Evolutionary conservation across 2,113 vertebrate genomes (phyloP).

Genomic region (Acanthisitta chloris): DNA sequence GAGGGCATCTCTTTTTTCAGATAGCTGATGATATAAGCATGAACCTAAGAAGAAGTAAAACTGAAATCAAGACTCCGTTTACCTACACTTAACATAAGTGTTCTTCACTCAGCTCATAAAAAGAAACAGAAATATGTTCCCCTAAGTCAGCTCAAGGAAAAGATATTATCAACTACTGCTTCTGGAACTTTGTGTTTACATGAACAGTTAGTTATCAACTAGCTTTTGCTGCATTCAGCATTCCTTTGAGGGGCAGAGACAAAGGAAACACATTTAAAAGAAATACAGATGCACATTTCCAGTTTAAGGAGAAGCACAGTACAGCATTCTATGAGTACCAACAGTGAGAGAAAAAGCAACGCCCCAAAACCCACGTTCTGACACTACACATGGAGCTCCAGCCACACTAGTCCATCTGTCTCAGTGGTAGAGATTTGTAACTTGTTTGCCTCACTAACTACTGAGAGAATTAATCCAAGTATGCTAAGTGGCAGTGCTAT

Average conservation of each 20-base stretch:
- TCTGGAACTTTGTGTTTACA: not conserved
- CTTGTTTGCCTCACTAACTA: not conserved
- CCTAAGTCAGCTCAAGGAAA: not conserved
- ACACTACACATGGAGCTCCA: not conserved
- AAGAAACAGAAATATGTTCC: not conserved
- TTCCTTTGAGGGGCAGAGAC: not conserved
- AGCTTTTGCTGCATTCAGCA: not conserved
- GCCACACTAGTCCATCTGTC: not conserved
- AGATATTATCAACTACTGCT: not conserved
- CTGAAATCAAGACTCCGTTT: not conserved
- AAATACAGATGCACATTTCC: not conserved
- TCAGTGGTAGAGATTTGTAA: not conserved
- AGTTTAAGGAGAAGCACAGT: not conserved
- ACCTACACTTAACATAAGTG: not conserved
- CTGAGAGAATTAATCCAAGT: not conserved
- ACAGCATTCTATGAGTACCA: not conserved
- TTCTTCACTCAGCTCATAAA: not conserved
- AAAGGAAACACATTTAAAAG: not conserved
- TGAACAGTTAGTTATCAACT: not conserved
- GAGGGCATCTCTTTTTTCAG: slow-evolving; percentile 97
- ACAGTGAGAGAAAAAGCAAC: not conserved
- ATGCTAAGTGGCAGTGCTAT: not conserved
- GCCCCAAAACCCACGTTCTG: accelerated
- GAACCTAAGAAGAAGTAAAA: slow-evolving; percentile 79
- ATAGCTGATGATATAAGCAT: slow-evolving; percentile 95